Percentiles rank a stretch among this genome's conserved stretches.
These are phyloP conservation scores for Limnephilus marmoratus DNA, from an alignment of 2,888 invertebrate species.

Conservation along the genomic window DNA sequence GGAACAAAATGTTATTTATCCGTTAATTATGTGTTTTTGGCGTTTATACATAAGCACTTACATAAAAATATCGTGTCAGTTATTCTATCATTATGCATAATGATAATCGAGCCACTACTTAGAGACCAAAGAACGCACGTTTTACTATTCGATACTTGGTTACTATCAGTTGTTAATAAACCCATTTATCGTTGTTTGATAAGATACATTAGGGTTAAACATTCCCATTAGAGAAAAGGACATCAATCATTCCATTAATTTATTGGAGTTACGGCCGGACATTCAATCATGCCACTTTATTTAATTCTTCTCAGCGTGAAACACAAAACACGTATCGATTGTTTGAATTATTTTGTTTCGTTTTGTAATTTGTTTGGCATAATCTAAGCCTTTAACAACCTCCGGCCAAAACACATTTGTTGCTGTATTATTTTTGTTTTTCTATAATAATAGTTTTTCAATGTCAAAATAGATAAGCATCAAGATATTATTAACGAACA, in stretches of 20 bases:
- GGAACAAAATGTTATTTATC: neutral
- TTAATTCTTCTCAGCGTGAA: neutral
- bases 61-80: neutral
- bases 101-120: neutral
- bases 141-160: neutral
- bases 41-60: neutral
- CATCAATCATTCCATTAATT: conserved; percentile 62
- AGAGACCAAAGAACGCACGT: neutral
- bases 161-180: neutral
- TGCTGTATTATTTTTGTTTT: too few species aligned
- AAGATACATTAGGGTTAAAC: conserved; percentile 36
- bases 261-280: conserved; percentile 53
- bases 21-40: neutral
- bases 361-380: neutral
- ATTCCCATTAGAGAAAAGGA: conserved; percentile 40
- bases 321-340: neutral
- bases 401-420: neutral
- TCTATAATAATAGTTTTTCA: neutral
- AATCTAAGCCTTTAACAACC: neutral
- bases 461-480: too few species aligned
- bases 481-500: neutral
- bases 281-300: conserved; percentile 56
- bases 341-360: neutral
- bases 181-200: conserved; percentile 39
- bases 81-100: neutral